Evolutionary conservation across 2,888 invertebrate genomes (phyloP).

Genomic region (Apodemia mormo): DNA sequence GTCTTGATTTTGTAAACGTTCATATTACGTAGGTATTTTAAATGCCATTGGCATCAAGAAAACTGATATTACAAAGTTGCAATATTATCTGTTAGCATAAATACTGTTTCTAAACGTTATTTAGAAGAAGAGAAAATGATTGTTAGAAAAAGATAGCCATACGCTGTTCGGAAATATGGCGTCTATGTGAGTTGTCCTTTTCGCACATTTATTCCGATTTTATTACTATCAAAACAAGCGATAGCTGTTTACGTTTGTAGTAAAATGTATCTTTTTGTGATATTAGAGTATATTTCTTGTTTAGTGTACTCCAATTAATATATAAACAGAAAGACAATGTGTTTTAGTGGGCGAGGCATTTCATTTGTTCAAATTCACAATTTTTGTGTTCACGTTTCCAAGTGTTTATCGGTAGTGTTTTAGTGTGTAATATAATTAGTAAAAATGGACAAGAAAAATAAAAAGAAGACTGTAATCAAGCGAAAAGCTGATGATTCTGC

Average conservation of each 20-base stretch:
- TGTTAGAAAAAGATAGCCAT: constrained; percentile 26
- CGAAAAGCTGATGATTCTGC: constrained; percentile 70
- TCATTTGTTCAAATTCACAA: constrained; percentile 36
- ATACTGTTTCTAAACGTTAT: constrained; percentile 5
- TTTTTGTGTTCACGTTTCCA: constrained; percentile 40
- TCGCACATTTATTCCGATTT: constrained; percentile 56
- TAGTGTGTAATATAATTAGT: constrained; percentile 46
- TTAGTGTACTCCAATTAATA: constrained; percentile 24
- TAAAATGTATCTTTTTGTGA: constrained; percentile 32
- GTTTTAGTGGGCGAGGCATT: constrained; percentile 54
- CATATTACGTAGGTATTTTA: too few relatives aligned
- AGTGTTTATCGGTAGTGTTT: constrained; percentile 41
- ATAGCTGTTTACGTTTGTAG: constrained; percentile 39
- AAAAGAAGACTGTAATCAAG: constrained; percentile 76
- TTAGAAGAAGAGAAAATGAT: constrained; percentile 19
- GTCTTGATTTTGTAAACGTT: too few relatives aligned
- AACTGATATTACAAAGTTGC: too few relatives aligned
- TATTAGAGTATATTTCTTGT: constrained; percentile 25
- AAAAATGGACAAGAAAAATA: constrained; percentile 80
- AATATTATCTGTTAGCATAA: background rate
- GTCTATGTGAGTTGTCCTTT: constrained; percentile 75
- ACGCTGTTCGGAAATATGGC: constrained; percentile 58
- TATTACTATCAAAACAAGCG: constrained; percentile 45
- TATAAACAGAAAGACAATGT: constrained; percentile 49
- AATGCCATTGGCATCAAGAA: too few relatives aligned